Evolutionary conservation across 2,888 invertebrate species (phyloP).

Genomic region (Augiades crinisus): DNA sequence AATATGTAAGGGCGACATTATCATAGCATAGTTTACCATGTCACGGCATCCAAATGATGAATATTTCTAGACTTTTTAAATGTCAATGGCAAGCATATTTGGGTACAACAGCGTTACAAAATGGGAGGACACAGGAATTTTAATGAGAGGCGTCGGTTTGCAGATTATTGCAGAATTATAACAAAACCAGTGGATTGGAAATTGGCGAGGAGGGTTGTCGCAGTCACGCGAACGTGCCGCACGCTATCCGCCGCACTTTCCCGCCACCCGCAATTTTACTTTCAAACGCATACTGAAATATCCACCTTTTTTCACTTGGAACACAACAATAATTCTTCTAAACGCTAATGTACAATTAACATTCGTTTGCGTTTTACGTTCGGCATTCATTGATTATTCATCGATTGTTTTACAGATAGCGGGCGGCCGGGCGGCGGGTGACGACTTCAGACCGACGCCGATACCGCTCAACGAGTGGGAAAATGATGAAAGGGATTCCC

Average conservation of each 20-base stretch:
- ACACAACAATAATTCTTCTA: conserved; percentile 32
- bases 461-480: conserved; percentile 67
- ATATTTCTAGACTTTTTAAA: no score
- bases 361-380: conserved; percentile 25
- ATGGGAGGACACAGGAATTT: conserved; percentile 5
- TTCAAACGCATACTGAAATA: conserved; percentile 72
- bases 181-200: conserved; percentile 63
- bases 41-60: no score
- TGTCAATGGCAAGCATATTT: not conserved
- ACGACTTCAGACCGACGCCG: conserved; percentile 67
- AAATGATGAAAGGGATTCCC: conserved; percentile 41
- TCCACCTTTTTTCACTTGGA: conserved; percentile 48
- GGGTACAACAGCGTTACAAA: not conserved
- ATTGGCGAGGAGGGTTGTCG: conserved; percentile 52
- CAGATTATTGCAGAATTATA: conserved; percentile 20
- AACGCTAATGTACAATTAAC: conserved; percentile 32
- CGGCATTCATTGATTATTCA: conserved; percentile 29
- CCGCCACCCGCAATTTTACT: conserved; percentile 69
- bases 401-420: conserved; percentile 53
- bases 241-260: conserved; percentile 62
- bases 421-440: conserved; percentile 47
- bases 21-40: no score
- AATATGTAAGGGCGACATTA: no score
- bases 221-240: conserved; percentile 59
- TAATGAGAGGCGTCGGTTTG: conserved; percentile 4